These are phyloP conservation scores for Cheilosia vulpina DNA, from an alignment of 2,888 invertebrate species.

Conservation along the genomic window DNA sequence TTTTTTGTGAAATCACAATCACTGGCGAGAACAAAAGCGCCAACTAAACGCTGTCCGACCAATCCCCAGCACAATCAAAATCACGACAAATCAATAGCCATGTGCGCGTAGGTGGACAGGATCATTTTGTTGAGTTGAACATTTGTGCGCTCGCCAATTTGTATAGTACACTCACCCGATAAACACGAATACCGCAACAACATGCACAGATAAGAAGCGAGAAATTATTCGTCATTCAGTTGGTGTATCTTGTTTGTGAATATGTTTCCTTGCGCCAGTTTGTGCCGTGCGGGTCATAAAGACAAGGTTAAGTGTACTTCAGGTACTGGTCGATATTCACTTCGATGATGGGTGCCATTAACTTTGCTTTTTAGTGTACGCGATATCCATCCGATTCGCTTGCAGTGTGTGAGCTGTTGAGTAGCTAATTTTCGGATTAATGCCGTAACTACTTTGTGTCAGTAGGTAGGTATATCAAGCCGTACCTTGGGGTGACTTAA, in stretches of 20 bases:
- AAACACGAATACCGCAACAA: not conserved
- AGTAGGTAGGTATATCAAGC: no score
- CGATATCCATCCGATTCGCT: not conserved
- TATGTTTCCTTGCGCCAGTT: slow-evolving; percentile 1
- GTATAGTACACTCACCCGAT: not conserved
- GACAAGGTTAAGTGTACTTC: slow-evolving; percentile 28
- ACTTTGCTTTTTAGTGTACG: slow-evolving; percentile 5
- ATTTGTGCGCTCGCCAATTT: not conserved
- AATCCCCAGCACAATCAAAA: slow-evolving; percentile 26
- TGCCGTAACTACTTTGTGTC: slow-evolving; percentile 2
- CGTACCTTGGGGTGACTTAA: slow-evolving; percentile 29
- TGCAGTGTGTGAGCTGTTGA: not conserved
- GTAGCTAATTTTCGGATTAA: slow-evolving; percentile 30
- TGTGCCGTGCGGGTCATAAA: slow-evolving; percentile 4
- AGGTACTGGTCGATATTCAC: not conserved
- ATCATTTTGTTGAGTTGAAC: not conserved
- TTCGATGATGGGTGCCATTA: slow-evolving; percentile 12
- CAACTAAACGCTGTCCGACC: slow-evolving; percentile 12
- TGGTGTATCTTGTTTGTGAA: not conserved
- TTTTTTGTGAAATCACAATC: not conserved
- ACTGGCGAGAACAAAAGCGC: slow-evolving; percentile 13
- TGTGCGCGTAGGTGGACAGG: slow-evolving; percentile 34
- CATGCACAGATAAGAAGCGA: not conserved
- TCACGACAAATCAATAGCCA: slow-evolving; percentile 29
- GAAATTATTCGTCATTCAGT: not conserved